A percentile compares a stretch with the other conserved stretches of the same genome.
phyloP scores from a whole-genome alignment of 2,113 vertebrate species.

The Canis aureus region DNA sequence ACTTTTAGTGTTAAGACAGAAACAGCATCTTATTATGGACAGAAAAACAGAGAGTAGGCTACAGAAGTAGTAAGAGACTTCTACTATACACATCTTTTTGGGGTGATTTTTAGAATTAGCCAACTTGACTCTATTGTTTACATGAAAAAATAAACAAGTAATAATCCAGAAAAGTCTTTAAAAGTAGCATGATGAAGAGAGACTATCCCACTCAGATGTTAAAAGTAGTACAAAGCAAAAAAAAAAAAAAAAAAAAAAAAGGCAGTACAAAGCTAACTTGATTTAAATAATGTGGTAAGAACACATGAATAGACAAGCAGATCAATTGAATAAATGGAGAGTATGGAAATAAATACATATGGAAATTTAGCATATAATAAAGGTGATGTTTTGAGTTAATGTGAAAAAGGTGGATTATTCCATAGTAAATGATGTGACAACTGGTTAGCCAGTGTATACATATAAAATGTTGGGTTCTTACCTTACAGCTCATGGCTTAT shows the following conservation, averaged over 20 bases:
- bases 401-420: background rate
- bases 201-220: background rate
- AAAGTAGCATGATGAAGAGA: background rate
- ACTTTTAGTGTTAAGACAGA: background rate
- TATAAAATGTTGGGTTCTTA: no score
- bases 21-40: background rate
- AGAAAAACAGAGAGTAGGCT: background rate
- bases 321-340: background rate
- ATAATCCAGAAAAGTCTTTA: background rate
- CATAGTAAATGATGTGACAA: background rate
- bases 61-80: background rate
- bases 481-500: no score
- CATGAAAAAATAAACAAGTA: slow-evolving; percentile 3
- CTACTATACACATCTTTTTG: background rate
- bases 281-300: background rate
- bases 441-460: no score
- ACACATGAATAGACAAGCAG: background rate
- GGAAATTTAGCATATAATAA: slow-evolving; percentile 4
- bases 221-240: background rate
- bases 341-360: background rate
- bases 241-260: background rate
- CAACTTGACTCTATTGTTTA: background rate
- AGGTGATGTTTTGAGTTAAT: background rate
- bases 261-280: background rate
- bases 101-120: background rate